A percentile compares a stretch with the other conserved stretches of the same genome.
These are phyloP conservation scores for Plumapathes pennacea DNA, from an alignment of 92 coral and sea anemone species.

Conservation along the genomic window DNA sequence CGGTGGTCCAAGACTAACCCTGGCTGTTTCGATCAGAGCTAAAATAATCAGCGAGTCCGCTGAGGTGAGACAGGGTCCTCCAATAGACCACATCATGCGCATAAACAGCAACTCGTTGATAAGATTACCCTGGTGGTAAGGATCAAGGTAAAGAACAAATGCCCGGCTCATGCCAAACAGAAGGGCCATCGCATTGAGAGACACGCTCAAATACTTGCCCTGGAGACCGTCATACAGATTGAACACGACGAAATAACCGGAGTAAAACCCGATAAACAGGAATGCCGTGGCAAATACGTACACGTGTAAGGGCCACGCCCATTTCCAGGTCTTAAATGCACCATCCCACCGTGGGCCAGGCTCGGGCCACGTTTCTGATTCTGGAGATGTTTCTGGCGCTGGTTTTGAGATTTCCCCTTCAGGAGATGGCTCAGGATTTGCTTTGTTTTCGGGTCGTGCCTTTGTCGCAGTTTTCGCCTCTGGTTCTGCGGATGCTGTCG, in stretches of 20 bases:
- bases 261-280: constrained; percentile 70
- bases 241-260: constrained; percentile 73
- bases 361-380: constrained; percentile 94
- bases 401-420: constrained; percentile 14
- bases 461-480: constrained; percentile 15
- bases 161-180: constrained; percentile 79
- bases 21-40: constrained; percentile 83
- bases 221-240: constrained; percentile 85
- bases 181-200: constrained; percentile 82
- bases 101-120: constrained; percentile 56
- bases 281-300: constrained; percentile 71
- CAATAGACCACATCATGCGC: constrained; percentile 91
- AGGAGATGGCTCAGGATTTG: constrained; percentile 21
- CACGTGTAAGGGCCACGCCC: constrained; percentile 82
- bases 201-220: constrained; percentile 73
- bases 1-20: constrained; percentile 69
- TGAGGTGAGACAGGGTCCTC: constrained; percentile 90
- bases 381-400: constrained; percentile 48
- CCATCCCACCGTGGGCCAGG: constrained; percentile 91
- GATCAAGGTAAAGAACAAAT: constrained; percentile 80
- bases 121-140: constrained; percentile 84
- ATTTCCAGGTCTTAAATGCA: constrained; percentile 79
- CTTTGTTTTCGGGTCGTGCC: constrained; percentile 12
- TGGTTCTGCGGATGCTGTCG: constrained; percentile 7
- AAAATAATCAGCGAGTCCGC: constrained; percentile 89